Evolutionary conservation across 2,113 vertebrate genomes (phyloP), one percentile per base, ranked within the genome.

Genomic region (Apistogramma diplotaenia): DNA sequence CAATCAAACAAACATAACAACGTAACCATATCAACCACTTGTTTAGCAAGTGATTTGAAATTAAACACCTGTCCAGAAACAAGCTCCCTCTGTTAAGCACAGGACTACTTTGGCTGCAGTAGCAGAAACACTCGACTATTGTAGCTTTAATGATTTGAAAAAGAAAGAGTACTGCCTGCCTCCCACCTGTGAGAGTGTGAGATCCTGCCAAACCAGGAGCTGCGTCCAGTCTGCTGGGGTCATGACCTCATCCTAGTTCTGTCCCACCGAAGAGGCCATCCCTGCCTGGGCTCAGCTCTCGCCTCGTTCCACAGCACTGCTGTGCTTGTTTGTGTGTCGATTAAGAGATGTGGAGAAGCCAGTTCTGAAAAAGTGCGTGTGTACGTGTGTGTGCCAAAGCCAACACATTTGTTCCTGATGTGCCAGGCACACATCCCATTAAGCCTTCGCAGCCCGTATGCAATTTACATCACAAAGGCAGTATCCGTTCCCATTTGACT

Each of bases 381-480:
- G 75, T 62, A 58, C 35, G 56, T 31, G 74, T n/a, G 33, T 19
- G 51, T 12, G 70, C 87, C 85, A 91, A 89, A 89, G 78, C 81
- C 81, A 90, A 89, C 88, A 84, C 73, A 89, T 89, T 90, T 83
- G 81, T 73, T 86, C 76, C 82, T 85, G 78, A 88, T 85, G 85
- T 90, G 89, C 85, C 87, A 89, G 90, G 81, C 85, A 85, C 65
- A 79, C 86, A 83, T 55, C 86, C 75, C 86, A 89, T 91, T 90
- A 83, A 83, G 82, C 31, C 85, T 78, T 84, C 79, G 74, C 78
- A 84, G 91, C 70, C 88, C 31, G 74, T 79, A 78, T 79, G 79
- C 13, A 70, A 93, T 94, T 91, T 88, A 71, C 90, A 94, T 94
- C 61, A 89, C 86, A 92, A 93, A 91, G 83, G 72, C 82, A 9